Conservation (phyloP, 2,797 vertebrate species). For the Bucorvus abyssinicus region DNA sequence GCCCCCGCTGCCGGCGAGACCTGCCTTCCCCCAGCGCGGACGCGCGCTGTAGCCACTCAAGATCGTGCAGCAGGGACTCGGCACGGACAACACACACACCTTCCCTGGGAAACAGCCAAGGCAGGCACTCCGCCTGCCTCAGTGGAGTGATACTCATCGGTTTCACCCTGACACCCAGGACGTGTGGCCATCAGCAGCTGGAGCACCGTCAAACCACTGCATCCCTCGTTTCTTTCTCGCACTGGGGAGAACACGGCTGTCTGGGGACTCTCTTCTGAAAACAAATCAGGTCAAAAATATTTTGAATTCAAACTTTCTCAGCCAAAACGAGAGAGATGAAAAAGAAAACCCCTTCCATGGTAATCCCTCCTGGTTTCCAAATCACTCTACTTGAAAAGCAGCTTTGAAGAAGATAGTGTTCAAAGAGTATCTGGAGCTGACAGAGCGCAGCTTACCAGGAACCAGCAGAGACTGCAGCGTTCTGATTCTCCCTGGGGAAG, state of each 20-base stretch:
- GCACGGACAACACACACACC: neutral
- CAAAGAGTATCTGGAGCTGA: neutral
- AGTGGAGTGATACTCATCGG: neutral
- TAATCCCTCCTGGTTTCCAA: neutral
- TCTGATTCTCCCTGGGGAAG: neutral
- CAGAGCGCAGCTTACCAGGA: neutral
- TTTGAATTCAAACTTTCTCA: neutral
- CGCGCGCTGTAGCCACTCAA: neutral
- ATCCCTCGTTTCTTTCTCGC: neutral
- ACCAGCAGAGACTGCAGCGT: neutral
- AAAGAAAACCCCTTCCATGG: neutral
- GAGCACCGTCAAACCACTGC: slow-evolving; percentile 3
- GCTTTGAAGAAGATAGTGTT: neutral
- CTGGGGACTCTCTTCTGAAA: neutral
- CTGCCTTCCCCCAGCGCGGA: neutral
- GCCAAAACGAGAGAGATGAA: neutral
- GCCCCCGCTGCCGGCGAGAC: neutral
- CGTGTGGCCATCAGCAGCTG: neutral
- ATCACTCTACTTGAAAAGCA: neutral
- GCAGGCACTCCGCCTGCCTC: neutral
- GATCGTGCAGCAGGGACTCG: neutral
- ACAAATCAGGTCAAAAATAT: slow-evolving; percentile 28
- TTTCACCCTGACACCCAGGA: neutral
- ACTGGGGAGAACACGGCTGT: neutral
- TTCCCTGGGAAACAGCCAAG: neutral